Percentiles rank a stretch among this genome's conserved stretches.
Evolutionary conservation across 2,888 invertebrate genomes (phyloP).

Genomic region (Priocnemis perturbator): DNA sequence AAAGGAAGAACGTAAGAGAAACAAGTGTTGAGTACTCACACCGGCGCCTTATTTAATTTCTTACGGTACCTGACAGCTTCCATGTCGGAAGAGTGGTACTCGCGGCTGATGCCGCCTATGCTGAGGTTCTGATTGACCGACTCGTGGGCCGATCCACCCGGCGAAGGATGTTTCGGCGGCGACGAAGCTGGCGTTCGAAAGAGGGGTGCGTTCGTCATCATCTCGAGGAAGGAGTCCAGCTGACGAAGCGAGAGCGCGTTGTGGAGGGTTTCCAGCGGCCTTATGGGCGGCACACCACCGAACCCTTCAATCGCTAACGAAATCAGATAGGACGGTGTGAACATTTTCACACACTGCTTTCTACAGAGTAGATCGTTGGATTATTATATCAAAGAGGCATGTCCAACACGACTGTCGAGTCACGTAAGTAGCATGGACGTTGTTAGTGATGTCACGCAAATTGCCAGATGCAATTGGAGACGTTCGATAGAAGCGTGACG

Average conservation of each 20-base stretch:
- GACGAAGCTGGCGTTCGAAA: constrained; percentile 85
- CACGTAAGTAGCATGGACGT: too few relatives aligned
- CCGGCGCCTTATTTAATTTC: constrained; percentile 51
- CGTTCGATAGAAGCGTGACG: too few relatives aligned
- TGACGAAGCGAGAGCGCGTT: constrained; percentile 96
- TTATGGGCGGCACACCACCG: constrained; percentile 95
- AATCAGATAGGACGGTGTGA: constrained; percentile 21
- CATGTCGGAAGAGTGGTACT: constrained; percentile 66
- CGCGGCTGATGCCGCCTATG: constrained; percentile 62
- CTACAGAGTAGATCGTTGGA: too few relatives aligned
- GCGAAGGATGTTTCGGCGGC: constrained; percentile 81
- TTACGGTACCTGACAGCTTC: constrained; percentile 70
- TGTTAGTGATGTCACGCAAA: too few relatives aligned
- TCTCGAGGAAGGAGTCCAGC: constrained; percentile 91
- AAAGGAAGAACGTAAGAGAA: neutral
- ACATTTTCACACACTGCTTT: too few relatives aligned
- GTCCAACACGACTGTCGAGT: too few relatives aligned
- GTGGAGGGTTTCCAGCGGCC: constrained; percentile 97
- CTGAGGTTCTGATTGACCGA: constrained; percentile 62
- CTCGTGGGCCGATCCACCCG: constrained; percentile 67
- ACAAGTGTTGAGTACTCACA: constrained; percentile 52
- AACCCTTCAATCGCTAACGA: constrained; percentile 85
- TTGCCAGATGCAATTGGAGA: too few relatives aligned
- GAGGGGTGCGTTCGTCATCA: constrained; percentile 86
- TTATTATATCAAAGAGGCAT: too few relatives aligned